A percentile compares a stretch with the other conserved stretches of the same genome.
These are phyloP conservation scores for Catharus ustulatus DNA, from an alignment of 2,797 vertebrate genomes.

Conservation along the genomic window DNA sequence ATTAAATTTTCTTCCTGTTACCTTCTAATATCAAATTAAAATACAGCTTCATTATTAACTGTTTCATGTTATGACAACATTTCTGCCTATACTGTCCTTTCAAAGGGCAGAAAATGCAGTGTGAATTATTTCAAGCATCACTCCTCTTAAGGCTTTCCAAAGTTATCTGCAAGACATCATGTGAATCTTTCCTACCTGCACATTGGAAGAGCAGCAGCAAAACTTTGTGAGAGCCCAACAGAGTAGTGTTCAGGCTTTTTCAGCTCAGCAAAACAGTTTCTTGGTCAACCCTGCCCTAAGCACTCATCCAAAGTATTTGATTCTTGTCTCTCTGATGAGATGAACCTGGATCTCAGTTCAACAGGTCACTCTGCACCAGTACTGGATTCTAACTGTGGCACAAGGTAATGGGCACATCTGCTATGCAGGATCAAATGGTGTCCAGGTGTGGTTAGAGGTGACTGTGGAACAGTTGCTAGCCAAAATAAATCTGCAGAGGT, in stretches of 20 bases:
- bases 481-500: neutral
- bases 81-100: neutral
- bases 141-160: neutral
- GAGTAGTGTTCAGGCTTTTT: neutral
- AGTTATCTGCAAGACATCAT: neutral
- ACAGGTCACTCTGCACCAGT: neutral
- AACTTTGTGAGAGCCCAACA: accelerated
- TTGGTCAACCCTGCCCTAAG: neutral
- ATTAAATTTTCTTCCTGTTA: neutral
- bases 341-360: neutral
- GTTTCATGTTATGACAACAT: neutral
- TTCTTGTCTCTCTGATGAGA: neutral
- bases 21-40: neutral
- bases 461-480: neutral
- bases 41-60: neutral
- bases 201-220: neutral
- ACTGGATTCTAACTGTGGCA: neutral
- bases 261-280: neutral
- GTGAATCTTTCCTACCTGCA: neutral
- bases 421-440: neutral
- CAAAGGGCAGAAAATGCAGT: neutral
- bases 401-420: neutral
- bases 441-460: neutral
- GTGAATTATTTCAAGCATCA: neutral
- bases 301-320: neutral